Base-by-base conservation (phyloP, 2,797 vertebrate genomes). In the Catamblyrhynchus diadema region DNA sequence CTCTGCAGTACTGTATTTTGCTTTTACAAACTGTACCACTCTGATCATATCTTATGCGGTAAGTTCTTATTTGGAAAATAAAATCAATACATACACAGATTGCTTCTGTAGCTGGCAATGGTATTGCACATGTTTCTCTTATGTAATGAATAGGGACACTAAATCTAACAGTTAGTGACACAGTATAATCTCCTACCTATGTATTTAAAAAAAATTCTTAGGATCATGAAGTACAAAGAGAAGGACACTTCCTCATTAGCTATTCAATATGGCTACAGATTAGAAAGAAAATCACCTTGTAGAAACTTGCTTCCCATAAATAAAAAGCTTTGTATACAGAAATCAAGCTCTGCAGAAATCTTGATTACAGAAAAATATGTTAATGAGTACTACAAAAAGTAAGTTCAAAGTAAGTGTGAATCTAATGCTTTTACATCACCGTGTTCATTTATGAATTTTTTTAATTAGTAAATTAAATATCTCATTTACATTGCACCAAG, bases 401-500 rank as follows among this genome's bases (percentile, higher is more conserved):
- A 79, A 84, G 71, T 60, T 84, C 60, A 92, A 94, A 57, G 33
- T 57, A 82, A 50, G 23, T 57, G 42, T 51, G 92, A 81, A 62
- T 60, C 56, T 70, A 77, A 48, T 60, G 48, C 21, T 77, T 92
- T 92, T 82, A 65, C 37, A 93, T 67, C 57, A 84, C 20, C 3
- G 2, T 32, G 50, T 56, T 89, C 53, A 94, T 82, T 87, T 71
- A 71, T 62, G 13, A 73, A 57, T 39, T 87, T 79, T 79, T 51
- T 11, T 54, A 84, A 89, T 92, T 78, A 88, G 61, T 95, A 86
- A 62, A 86, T 78, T 71, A 93, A 91, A 66, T 80, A 85, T 56
- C 62, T 83, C 45, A 73, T 87, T 93, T 59, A 64, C 57, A 67
- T n/a, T 78, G 50, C 65, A 86, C 32, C n/a, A 65, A 71, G 65